Evolutionary conservation across 2,888 invertebrate species (phyloP).

Genomic region (Lithophane leautieri): DNA sequence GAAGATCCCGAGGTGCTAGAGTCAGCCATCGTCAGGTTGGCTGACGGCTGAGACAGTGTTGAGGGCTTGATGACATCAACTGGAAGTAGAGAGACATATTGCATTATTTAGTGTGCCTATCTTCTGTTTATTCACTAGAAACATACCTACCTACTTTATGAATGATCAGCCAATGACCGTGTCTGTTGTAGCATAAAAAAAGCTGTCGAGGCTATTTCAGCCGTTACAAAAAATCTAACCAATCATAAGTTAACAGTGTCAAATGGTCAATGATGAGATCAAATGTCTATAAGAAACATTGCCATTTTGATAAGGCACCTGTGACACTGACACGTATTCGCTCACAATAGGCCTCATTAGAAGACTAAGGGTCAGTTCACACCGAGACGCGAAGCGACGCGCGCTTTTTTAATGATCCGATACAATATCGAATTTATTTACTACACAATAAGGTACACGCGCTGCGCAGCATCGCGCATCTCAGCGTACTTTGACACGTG

Average conservation of each 20-base stretch:
- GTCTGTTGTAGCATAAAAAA: slow-evolving; percentile 35
- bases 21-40: slow-evolving; percentile 79
- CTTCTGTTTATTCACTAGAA: background rate
- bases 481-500: too few species aligned
- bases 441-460: too few species aligned
- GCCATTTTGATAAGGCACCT: background rate
- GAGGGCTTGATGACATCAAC: slow-evolving; percentile 85
- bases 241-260: background rate
- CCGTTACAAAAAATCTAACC: slow-evolving; percentile 15
- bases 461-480: too few species aligned
- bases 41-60: slow-evolving; percentile 77
- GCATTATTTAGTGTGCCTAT: slow-evolving; percentile 25
- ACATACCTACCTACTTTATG: slow-evolving; percentile 33
- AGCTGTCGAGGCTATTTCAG: slow-evolving; percentile 17
- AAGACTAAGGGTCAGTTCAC: too few species aligned
- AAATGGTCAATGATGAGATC: too few species aligned
- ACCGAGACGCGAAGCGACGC: too few species aligned
- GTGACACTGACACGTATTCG: background rate
- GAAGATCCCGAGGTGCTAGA: slow-evolving; percentile 76
- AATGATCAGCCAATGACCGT: slow-evolving; percentile 22
- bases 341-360: background rate
- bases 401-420: too few species aligned
- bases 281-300: background rate
- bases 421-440: too few species aligned
- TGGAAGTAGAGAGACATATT: slow-evolving; percentile 70